phyloP scores from a whole-genome alignment of 2,113 vertebrate genomes.

The Protomyctophum bolini region DNA sequence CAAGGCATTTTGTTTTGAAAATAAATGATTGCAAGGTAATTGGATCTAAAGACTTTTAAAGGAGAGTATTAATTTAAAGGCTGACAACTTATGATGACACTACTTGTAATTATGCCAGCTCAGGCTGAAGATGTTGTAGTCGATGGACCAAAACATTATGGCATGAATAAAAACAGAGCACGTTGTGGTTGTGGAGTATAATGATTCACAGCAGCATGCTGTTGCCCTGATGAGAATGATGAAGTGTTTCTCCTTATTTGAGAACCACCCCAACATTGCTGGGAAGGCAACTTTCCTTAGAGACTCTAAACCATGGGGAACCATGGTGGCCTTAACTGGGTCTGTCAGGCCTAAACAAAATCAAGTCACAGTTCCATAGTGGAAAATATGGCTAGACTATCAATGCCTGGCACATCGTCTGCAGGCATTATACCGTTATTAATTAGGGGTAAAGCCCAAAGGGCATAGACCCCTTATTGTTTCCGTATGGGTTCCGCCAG shows the following conservation, averaged over 20 bases:
- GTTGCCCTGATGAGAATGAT: constrained; percentile 58
- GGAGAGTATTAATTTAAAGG: constrained; percentile 19
- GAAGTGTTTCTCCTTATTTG: constrained; percentile 55
- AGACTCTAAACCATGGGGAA: constrained; percentile 32
- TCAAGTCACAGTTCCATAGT: constrained; percentile 23
- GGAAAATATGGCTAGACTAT: constrained; percentile 8
- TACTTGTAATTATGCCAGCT: constrained; percentile 48
- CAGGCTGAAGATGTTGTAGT: constrained; percentile 49
- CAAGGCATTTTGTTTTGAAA: no score
- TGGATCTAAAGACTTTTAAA: constrained; percentile 31
- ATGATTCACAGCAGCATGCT: constrained; percentile 55
- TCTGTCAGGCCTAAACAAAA: constrained; percentile 49
- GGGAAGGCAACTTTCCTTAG: constrained; percentile 44
- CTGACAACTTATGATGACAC: constrained; percentile 54
- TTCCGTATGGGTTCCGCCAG: no score
- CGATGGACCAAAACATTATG: constrained; percentile 47
- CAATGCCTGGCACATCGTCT: constrained; percentile 3
- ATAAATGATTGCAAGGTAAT: background rate
- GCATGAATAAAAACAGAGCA: constrained; percentile 61
- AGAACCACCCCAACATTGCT: constrained; percentile 31
- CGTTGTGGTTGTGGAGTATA: constrained; percentile 48
- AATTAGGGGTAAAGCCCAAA: no score
- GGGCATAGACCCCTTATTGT: no score
- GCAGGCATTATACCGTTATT: no score
- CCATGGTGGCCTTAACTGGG: constrained; percentile 31